Evolutionary conservation across 2,888 invertebrate species (phyloP).

Genomic region (Mythimna albipuncta): DNA sequence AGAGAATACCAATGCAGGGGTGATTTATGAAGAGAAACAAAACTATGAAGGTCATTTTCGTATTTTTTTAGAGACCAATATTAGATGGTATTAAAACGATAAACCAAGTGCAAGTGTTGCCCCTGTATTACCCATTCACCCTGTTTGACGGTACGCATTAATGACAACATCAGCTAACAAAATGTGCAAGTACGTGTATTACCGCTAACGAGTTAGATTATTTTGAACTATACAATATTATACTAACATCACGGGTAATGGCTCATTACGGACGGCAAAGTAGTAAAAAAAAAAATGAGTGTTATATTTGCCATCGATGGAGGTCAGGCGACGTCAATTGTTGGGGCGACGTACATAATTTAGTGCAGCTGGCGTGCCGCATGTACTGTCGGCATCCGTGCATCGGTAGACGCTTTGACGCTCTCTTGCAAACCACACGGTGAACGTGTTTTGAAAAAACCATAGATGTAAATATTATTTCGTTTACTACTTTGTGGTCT

Average conservation of each 20-base stretch:
- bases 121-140: too few relatives aligned
- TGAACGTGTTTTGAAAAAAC: background rate
- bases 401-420: background rate
- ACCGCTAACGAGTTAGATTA: slow-evolving; percentile 7
- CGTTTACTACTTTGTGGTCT: slow-evolving; percentile 23
- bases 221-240: background rate
- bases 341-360: slow-evolving; percentile 20
- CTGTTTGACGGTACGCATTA: background rate
- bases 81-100: too few relatives aligned
- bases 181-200: background rate
- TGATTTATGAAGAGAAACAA: too few relatives aligned
- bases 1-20: too few relatives aligned
- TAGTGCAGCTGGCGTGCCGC: slow-evolving; percentile 16
- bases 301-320: slow-evolving; percentile 23
- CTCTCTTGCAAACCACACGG: background rate
- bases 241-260: slow-evolving; percentile 18
- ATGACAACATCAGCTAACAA: slow-evolving; percentile 4
- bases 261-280: slow-evolving; percentile 15
- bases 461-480: background rate
- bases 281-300: slow-evolving; percentile 15
- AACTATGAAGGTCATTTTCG: too few relatives aligned
- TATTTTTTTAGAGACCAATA: too few relatives aligned
- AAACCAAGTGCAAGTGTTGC: too few relatives aligned
- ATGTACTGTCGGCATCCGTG: background rate
- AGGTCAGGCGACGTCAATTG: slow-evolving; percentile 40